Evolutionary conservation across 2,113 vertebrate species (phyloP).

Genomic region (Tretioscincus oriximinensis): DNA sequence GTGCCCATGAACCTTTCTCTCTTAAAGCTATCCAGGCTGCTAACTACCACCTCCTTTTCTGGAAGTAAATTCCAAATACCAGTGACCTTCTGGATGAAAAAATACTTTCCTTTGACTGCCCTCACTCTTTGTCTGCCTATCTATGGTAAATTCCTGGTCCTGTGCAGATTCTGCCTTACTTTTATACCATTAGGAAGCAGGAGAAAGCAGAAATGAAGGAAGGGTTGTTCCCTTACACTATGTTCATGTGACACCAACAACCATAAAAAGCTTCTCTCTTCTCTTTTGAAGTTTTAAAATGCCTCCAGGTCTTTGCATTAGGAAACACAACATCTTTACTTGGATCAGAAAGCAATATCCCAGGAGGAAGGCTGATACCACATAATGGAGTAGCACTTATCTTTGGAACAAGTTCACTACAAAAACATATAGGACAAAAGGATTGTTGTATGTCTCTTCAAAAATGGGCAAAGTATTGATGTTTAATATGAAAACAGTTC

Average conservation of each 20-base stretch:
- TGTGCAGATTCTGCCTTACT: not conserved
- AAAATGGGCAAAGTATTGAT: constrained; percentile 25
- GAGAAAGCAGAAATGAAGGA: constrained; percentile 49
- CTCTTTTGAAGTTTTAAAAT: constrained; percentile 59
- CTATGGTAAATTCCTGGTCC: no score
- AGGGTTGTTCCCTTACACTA: constrained; percentile 40
- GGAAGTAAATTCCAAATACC: no score
- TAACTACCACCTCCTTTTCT: no score
- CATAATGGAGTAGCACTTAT: constrained; percentile 4
- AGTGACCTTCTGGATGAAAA: no score
- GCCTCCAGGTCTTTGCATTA: constrained; percentile 65
- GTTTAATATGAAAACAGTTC: constrained; percentile 32
- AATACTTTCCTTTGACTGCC: no score
- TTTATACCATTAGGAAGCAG: constrained; percentile 26
- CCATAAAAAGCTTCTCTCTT: constrained; percentile 44
- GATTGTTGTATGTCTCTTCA: constrained; percentile 27
- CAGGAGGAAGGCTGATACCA: constrained; percentile 47
- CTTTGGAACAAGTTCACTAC: constrained; percentile 36
- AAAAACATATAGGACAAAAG: constrained; percentile 43
- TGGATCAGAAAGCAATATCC: constrained; percentile 58
- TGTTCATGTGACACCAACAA: constrained; percentile 56
- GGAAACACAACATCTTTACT: constrained; percentile 50
- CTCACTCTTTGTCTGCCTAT: no score
- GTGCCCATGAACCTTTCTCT: no score
- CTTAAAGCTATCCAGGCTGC: no score